Evolutionary conservation across 2,797 vertebrate species (phyloP), one percentile per base, ranked within the genome.

Genomic region (Hoplostethus mediterraneus): DNA sequence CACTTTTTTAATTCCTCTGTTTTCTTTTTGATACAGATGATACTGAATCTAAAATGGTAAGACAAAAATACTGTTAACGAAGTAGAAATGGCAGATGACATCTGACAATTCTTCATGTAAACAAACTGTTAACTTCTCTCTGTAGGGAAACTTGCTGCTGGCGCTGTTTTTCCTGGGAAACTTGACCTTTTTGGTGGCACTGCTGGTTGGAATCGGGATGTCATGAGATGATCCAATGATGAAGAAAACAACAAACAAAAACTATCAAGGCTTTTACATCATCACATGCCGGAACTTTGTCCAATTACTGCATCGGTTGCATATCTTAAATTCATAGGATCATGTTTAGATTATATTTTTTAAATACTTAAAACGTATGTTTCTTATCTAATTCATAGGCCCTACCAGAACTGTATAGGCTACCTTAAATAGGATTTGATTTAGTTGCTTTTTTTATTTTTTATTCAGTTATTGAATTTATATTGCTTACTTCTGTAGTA

Each of bases 131-230:
- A 8, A 36, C 63, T 70, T 6, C n/a, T 58, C 52, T 0, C 40
- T 47, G 30, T 54, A 95, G 95, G 53, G 73, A 11, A 60, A 40
- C 8, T 10, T 90, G 0, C 58, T 94, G 38, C 45, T 94, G 16
- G 0, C 62, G 0, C 0, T 92, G 10, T 95, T 89, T 72, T 42
- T 92, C 1, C 14, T 91, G 63, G 95, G 95, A 81, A 95, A 95
- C 75, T 0, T 95, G 11, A 30, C 65, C 10, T 95, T 95, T 77
- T 60, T 96, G 75, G 84, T 93, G 57, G 73, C 92, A 3, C 84
- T 96, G 17, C 75, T 96, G 54, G 87, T 92, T 52, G 95, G 94
- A 81, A 95, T 96, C n/a, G 92, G 89, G 14, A 73, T 0, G 4
- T 71, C 77, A 7, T 95, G 77, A 73, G 44, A 67, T 30, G 13